A percentile compares a stretch with the other conserved stretches of the same genome.
Evolutionary conservation across 2,113 vertebrate genomes (phyloP).

Genomic region (Ameiurus melas): DNA sequence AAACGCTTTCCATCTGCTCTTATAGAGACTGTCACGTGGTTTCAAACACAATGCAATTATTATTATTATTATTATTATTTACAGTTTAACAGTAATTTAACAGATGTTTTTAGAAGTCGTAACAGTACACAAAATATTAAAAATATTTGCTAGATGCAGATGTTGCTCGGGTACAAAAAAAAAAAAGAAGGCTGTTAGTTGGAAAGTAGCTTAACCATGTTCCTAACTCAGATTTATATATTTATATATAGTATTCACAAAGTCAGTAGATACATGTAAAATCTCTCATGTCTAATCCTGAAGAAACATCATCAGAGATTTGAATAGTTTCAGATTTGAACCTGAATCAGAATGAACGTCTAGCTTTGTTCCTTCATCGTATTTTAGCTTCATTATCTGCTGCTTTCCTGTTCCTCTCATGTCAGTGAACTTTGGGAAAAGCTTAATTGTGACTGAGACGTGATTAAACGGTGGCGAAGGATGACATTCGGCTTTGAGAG

Average conservation of each 20-base stretch:
- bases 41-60: not conserved
- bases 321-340: not conserved
- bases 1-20: conserved; percentile 1
- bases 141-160: not conserved
- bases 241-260: not conserved
- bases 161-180: too few species aligned
- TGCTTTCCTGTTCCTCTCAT: not conserved
- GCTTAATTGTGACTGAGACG: conserved; percentile 6
- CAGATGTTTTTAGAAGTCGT: too few species aligned
- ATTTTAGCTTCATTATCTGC: not conserved
- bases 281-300: not conserved
- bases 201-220: not conserved
- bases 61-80: too few species aligned
- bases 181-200: too few species aligned
- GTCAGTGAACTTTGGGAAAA: not conserved
- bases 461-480: conserved; percentile 21
- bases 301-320: not conserved
- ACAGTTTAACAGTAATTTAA: too few species aligned
- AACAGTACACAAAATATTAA: too few species aligned
- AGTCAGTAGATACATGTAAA: not conserved
- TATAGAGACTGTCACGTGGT: not conserved
- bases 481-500: conserved; percentile 17
- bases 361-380: not conserved
- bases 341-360: not conserved
- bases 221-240: not conserved